These are phyloP conservation scores for Tonatia bakeri DNA, from an alignment of 2,113 vertebrate genomes.

Conservation along the genomic window DNA sequence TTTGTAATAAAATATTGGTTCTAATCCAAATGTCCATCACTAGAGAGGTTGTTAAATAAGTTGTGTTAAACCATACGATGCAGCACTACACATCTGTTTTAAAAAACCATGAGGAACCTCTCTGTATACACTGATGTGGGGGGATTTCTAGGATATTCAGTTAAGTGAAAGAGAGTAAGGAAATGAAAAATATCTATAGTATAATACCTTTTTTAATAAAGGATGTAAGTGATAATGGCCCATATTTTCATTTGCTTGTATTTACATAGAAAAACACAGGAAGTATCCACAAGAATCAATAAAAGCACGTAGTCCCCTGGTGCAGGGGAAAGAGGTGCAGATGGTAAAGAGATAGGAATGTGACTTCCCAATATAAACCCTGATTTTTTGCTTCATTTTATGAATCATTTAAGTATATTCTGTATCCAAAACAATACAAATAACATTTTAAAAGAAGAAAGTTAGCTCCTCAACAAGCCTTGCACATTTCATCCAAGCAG, in stretches of 20 bases:
- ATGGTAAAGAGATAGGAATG: background rate
- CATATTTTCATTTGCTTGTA: background rate
- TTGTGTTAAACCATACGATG: background rate
- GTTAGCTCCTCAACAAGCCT: background rate
- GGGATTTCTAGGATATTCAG: background rate
- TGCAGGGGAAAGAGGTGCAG: background rate
- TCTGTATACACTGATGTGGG: background rate
- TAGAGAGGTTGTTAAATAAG: background rate
- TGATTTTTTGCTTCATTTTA: background rate
- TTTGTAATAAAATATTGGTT: background rate
- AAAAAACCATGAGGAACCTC: background rate
- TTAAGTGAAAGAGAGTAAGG: background rate
- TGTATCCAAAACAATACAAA: background rate
- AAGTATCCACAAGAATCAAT: background rate
- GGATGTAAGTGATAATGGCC: background rate
- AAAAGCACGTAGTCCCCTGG: background rate
- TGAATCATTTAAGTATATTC: background rate
- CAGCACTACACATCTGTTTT: background rate
- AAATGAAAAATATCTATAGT: background rate
- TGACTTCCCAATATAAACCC: background rate
- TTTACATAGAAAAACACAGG: background rate
- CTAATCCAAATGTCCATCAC: background rate
- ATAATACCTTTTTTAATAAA: background rate
- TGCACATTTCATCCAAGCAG: background rate
- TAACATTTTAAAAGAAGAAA: background rate